A percentile compares a stretch with the other conserved stretches of the same genome.
These are phyloP conservation scores for Pogonognathellus flavescens DNA, from an alignment of 1,140 invertebrate species.

Conservation along the genomic window DNA sequence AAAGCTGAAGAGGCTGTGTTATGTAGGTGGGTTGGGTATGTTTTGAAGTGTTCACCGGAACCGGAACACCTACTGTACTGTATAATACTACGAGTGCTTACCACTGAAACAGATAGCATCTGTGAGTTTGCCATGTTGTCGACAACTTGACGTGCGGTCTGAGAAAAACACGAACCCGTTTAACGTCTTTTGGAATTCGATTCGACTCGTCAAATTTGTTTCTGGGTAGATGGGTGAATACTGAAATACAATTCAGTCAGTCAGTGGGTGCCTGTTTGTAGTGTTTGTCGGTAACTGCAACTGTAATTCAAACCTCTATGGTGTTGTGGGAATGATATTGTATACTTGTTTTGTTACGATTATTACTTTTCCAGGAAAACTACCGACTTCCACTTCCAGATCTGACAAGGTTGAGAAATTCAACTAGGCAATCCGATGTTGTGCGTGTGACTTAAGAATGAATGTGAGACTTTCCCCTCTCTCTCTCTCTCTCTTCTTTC, in stretches of 20 bases:
- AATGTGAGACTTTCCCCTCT: too few species aligned
- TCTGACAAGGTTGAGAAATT: too few species aligned
- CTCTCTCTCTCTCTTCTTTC: too few species aligned
- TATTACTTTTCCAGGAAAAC: too few species aligned
- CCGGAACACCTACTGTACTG: background rate
- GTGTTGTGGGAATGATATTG: background rate
- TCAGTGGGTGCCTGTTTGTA: background rate
- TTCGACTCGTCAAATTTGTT: too few species aligned
- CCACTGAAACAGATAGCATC: constrained; percentile 24
- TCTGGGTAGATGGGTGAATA: background rate
- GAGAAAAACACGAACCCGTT: constrained; percentile 34
- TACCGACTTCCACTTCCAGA: too few species aligned
- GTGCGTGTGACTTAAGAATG: too few species aligned
- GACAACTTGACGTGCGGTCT: background rate
- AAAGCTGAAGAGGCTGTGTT: too few species aligned
- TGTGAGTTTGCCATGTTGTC: background rate
- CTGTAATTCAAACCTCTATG: background rate
- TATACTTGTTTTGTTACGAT: too few species aligned
- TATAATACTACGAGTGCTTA: background rate
- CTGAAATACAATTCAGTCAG: constrained; percentile 1
- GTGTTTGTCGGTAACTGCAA: background rate
- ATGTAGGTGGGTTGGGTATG: too few species aligned
- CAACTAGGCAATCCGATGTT: too few species aligned
- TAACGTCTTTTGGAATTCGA: background rate
- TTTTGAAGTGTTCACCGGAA: background rate